Conservation (phyloP, 2,113 vertebrate species). For the Urocynchramus pylzowi region DNA sequence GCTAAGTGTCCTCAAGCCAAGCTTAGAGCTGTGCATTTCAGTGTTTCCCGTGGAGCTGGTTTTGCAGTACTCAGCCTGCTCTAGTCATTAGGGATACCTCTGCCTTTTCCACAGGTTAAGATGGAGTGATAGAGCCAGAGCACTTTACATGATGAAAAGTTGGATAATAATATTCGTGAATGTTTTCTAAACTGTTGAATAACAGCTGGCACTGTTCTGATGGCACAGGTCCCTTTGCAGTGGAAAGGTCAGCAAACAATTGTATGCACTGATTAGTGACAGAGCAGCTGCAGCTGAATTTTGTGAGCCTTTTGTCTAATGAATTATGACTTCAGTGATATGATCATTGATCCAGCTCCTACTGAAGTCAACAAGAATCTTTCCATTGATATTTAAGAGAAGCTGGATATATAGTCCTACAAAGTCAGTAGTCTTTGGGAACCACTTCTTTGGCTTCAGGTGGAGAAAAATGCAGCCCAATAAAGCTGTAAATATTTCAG, state of each 20-base stretch:
- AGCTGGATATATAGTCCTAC: background rate
- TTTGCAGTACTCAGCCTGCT: background rate
- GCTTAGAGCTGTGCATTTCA: background rate
- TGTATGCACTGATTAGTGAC: background rate
- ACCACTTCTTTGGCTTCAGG: background rate
- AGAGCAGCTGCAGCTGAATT: background rate
- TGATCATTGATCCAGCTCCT: background rate
- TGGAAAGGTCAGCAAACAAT: background rate
- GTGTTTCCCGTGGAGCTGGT: background rate
- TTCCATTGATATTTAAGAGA: background rate
- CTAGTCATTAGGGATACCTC: background rate
- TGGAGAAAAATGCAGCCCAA: background rate
- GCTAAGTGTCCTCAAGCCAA: background rate
- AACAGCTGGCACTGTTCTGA: background rate
- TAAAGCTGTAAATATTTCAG: constrained; percentile 12
- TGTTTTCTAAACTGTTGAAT: background rate
- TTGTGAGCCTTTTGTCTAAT: background rate
- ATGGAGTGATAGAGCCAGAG: background rate
- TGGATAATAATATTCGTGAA: background rate
- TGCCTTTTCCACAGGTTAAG: background rate
- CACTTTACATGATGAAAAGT: background rate
- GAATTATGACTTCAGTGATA: background rate
- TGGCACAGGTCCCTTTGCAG: background rate
- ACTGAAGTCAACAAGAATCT: background rate
- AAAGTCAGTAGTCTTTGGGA: background rate